Percentiles rank a stretch among this genome's conserved stretches.
Evolutionary conservation across 2,113 vertebrate species (phyloP).

Genomic region (Melanocharis versteri): DNA sequence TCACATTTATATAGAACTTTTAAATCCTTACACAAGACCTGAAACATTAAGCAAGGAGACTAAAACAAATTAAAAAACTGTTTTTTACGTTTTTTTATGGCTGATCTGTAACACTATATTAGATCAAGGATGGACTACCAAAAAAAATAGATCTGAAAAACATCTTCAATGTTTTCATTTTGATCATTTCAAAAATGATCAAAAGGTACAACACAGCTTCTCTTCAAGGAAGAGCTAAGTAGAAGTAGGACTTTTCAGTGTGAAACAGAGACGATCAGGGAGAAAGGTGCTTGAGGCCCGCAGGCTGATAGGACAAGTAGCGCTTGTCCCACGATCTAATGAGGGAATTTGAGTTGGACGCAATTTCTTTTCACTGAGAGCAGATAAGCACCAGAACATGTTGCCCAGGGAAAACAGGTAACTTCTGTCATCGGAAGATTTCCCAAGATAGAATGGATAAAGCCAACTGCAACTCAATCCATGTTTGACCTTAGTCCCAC

Average conservation of each 20-base stretch:
- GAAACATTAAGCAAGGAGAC: background rate
- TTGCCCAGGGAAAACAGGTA: background rate
- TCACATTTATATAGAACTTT: background rate
- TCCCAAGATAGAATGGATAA: background rate
- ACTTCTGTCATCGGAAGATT: background rate
- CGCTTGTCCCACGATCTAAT: accelerated
- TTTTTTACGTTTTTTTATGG: background rate
- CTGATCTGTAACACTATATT: background rate
- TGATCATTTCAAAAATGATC: background rate
- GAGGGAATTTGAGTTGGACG: background rate
- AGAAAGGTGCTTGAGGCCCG: background rate
- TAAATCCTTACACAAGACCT: background rate
- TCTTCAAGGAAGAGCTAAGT: background rate
- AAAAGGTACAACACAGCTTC: background rate
- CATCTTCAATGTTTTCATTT: background rate
- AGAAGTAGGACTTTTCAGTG: background rate
- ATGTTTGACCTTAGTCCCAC: background rate
- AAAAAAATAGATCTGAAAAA: background rate
- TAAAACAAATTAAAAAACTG: too few relatives aligned
- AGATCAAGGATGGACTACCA: background rate
- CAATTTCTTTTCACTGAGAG: background rate
- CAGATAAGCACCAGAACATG: background rate
- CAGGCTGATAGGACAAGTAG: background rate
- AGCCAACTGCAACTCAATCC: background rate
- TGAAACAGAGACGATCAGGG: background rate